These are phyloP conservation scores for Gila robusta DNA, from an alignment of 2,797 vertebrate genomes.

Conservation along the genomic window DNA sequence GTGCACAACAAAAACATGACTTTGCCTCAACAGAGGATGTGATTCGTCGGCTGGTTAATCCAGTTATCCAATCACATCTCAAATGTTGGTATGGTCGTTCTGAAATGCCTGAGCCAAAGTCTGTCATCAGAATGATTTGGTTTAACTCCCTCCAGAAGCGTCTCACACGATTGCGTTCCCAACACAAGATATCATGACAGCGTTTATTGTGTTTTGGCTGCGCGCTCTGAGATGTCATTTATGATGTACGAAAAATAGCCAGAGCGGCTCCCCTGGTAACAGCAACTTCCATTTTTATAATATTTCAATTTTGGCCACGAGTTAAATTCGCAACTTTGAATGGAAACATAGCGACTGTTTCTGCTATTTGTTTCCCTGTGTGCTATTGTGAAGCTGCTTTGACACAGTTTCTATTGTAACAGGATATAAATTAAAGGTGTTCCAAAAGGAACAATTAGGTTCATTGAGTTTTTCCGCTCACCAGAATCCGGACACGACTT, in stretches of 20 bases:
- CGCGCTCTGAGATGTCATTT: too few species aligned
- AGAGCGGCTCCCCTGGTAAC: too few species aligned
- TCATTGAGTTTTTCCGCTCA: conserved; percentile 65
- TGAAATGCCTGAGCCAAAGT: too few species aligned
- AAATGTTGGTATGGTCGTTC: too few species aligned
- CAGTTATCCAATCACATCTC: too few species aligned
- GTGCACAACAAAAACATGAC: too few species aligned
- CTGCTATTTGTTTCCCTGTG: not conserved
- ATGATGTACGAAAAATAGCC: not conserved
- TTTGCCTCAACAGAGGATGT: too few species aligned
- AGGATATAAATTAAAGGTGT: not conserved
- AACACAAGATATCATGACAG: not conserved
- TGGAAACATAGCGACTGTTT: not conserved
- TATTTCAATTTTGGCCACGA: too few species aligned
- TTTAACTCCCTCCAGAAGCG: not conserved
- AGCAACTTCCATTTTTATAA: not conserved
- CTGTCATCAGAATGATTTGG: not conserved
- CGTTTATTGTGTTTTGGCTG: too few species aligned
- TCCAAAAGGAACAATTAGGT: not conserved
- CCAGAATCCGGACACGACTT: conserved; percentile 92
- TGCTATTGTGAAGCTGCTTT: not conserved
- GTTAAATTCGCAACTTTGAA: not conserved
- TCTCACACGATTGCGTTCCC: not conserved
- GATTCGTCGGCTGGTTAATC: too few species aligned
- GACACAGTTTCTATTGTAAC: not conserved